Conservation (phyloP, 1,140 invertebrate species). For the Bombus waltoni region DNA sequence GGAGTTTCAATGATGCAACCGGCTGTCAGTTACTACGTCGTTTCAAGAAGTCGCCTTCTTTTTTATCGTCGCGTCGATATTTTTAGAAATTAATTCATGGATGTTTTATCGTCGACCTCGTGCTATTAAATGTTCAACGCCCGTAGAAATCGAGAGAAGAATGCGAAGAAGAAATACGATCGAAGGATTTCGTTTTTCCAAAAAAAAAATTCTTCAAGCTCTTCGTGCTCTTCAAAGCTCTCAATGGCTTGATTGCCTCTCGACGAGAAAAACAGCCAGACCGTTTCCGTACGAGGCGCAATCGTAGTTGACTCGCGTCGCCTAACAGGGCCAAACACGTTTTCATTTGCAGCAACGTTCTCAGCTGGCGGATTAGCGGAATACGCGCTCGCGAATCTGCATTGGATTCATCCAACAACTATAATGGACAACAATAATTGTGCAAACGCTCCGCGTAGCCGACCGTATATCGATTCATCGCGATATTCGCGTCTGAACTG, state of each 20-base stretch:
- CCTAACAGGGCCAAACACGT: conserved; percentile 38
- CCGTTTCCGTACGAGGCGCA: not conserved
- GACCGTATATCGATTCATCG: conserved; percentile 33
- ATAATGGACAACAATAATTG: conserved; percentile 49
- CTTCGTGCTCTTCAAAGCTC: too few relatives aligned
- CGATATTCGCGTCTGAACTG: conserved; percentile 20
- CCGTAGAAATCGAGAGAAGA: not conserved
- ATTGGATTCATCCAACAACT: conserved; percentile 41
- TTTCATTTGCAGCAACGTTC: conserved; percentile 34
- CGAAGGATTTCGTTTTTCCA: not conserved
- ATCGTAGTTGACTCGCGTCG: conserved; percentile 17
- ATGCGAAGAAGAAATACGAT: not conserved
- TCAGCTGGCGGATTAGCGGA: conserved; percentile 33
- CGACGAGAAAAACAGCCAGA: not conserved
- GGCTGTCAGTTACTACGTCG: not conserved
- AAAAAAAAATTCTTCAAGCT: not conserved
- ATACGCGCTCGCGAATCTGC: conserved; percentile 19
- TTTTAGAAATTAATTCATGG: not conserved
- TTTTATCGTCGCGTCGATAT: not conserved
- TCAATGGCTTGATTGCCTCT: conserved; percentile 1
- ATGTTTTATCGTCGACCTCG: not conserved
- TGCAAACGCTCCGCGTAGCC: conserved; percentile 24
- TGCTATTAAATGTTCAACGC: not conserved
- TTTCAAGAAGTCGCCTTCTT: not conserved
- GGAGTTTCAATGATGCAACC: not conserved